Percentiles rank a stretch among this genome's conserved stretches.
These are phyloP conservation scores for Syngnathus floridae DNA, from an alignment of 2,113 vertebrate genomes.

Conservation along the genomic window DNA sequence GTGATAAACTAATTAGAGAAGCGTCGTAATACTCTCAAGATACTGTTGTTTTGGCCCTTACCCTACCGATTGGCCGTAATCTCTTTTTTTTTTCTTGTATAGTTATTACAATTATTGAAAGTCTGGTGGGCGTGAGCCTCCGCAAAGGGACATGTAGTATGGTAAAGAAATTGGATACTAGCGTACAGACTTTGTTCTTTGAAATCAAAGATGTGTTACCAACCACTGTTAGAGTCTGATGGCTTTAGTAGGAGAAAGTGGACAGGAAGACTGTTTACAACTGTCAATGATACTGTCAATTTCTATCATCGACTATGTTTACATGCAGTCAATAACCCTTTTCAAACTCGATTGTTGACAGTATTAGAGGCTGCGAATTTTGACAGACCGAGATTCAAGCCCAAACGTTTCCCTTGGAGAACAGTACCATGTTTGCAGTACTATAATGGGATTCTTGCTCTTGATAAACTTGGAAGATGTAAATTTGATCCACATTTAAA, in stretches of 20 bases:
- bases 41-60: conserved; percentile 12
- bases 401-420: conserved; percentile 7
- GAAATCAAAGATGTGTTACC: too few relatives aligned
- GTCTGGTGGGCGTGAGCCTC: conserved; percentile 23
- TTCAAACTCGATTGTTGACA: neutral
- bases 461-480: conserved; percentile 8
- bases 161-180: conserved; percentile 27
- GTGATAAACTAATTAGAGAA: conserved; percentile 20
- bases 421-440: conserved; percentile 5
- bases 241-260: neutral
- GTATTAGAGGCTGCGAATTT: conserved; percentile 12
- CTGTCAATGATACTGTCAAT: neutral
- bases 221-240: neutral
- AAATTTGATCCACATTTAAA: neutral
- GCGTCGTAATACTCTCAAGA: conserved; percentile 7
- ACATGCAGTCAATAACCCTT: too few relatives aligned
- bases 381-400: neutral
- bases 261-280: too few relatives aligned
- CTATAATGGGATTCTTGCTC: neutral
- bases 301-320: neutral
- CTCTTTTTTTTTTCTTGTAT: conserved; percentile 11
- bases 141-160: conserved; percentile 34
- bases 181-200: too few relatives aligned
- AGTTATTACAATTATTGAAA: conserved; percentile 18
- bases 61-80: conserved; percentile 13